phyloP scores from a whole-genome alignment of 1,140 invertebrate species.

The Orius laevigatus region DNA sequence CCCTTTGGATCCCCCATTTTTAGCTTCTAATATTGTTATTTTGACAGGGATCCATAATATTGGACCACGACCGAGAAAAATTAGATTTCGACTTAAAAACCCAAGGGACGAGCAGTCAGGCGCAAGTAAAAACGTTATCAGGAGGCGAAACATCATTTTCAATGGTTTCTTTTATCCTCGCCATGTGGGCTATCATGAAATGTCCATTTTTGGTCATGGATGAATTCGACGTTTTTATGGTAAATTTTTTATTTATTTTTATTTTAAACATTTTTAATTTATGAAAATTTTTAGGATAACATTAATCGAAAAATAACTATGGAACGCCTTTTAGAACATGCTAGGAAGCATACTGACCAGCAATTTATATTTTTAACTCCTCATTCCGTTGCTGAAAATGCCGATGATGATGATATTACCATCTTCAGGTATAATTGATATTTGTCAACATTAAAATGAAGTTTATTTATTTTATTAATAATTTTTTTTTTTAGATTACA shows the following conservation, averaged over 20 bases:
- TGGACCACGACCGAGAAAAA: not conserved
- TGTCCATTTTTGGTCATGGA: slow-evolving; percentile 91
- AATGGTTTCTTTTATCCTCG: slow-evolving; percentile 83
- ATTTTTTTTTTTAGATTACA: too few species aligned
- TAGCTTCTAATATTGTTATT: not conserved
- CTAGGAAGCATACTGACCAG: slow-evolving; percentile 35
- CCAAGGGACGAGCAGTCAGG: too few species aligned
- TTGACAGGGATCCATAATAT: not conserved
- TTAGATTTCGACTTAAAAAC: not conserved
- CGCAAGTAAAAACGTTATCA: slow-evolving; percentile 40
- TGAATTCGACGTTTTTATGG: slow-evolving; percentile 98
- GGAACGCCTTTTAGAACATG: slow-evolving; percentile 46
- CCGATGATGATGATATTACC: not conserved
- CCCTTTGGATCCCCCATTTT: too few species aligned
- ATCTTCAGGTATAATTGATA: slow-evolving; percentile 1
- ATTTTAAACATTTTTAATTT: slow-evolving; percentile 12
- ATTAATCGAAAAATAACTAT: slow-evolving; percentile 51
- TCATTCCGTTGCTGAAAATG: slow-evolving; percentile 30
- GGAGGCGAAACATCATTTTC: slow-evolving; percentile 92
- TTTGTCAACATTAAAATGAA: too few species aligned
- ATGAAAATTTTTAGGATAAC: slow-evolving; percentile 40
- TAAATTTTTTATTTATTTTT: slow-evolving; percentile 25
- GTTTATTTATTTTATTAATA: too few species aligned
- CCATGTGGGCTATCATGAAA: slow-evolving; percentile 80
- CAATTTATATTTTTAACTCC: slow-evolving; percentile 67